Evolutionary conservation across 2,113 vertebrate genomes (phyloP).

Genomic region (Polypterus senegalus): DNA sequence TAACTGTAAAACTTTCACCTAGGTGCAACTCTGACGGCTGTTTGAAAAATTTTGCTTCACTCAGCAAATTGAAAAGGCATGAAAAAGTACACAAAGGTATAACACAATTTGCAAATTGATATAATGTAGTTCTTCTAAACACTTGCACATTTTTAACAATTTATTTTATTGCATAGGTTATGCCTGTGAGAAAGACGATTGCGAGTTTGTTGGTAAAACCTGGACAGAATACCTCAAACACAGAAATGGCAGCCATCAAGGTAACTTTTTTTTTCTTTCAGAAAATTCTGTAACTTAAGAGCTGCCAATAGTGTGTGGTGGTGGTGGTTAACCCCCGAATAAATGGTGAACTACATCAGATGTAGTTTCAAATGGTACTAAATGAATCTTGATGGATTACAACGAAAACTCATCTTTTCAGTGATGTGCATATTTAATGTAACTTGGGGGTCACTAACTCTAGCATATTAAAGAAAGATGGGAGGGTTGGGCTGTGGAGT

Average conservation of each 20-base stretch:
- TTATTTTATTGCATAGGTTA: conserved; percentile 52
- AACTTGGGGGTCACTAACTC: too few species aligned
- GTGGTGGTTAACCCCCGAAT: background rate
- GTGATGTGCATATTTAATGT: too few species aligned
- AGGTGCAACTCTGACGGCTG: conserved; percentile 71
- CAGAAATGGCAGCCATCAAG: conserved; percentile 50
- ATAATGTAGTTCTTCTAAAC: background rate
- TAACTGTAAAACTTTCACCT: background rate
- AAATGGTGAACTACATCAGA: too few species aligned
- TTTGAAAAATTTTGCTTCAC: conserved; percentile 45
- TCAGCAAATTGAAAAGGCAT: conserved; percentile 57
- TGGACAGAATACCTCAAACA: conserved; percentile 79
- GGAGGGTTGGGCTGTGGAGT: too few species aligned
- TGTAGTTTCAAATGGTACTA: too few species aligned
- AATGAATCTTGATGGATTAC: too few species aligned
- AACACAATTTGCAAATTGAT: too few species aligned
- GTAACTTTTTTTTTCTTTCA: conserved; percentile 33
- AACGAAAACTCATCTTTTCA: too few species aligned
- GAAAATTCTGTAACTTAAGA: too few species aligned
- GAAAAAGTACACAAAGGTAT: conserved; percentile 69
- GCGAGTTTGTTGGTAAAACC: conserved; percentile 64
- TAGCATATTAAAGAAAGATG: too few species aligned
- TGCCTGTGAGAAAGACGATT: conserved; percentile 56
- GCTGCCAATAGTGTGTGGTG: background rate
- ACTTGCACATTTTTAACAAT: background rate